A percentile compares a stretch with the other conserved stretches of the same genome.
These are phyloP conservation scores for Scartelaos histophorus DNA, from an alignment of 2,113 vertebrate genomes.

Conservation along the genomic window DNA sequence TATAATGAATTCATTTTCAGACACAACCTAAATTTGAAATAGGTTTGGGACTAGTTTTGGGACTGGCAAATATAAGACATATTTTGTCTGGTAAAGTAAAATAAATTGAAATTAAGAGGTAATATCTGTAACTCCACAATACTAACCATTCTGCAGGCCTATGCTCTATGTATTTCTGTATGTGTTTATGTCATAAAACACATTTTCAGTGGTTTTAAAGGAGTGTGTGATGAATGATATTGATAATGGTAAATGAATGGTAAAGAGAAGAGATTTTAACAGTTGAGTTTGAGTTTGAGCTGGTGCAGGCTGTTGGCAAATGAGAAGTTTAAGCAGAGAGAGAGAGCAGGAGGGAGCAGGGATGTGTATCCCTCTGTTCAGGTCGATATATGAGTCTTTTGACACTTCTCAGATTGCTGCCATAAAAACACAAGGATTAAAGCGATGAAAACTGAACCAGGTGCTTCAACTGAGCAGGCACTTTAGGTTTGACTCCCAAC, in stretches of 20 bases:
- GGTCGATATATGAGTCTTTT: slow-evolving; percentile 46
- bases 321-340: slow-evolving; percentile 36
- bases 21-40: neutral
- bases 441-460: slow-evolving; percentile 37
- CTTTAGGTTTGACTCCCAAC: slow-evolving; percentile 25
- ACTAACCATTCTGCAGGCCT: too few relatives aligned
- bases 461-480: slow-evolving; percentile 25
- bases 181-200: neutral
- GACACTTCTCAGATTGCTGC: slow-evolving; percentile 51
- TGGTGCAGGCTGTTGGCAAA: slow-evolving; percentile 26
- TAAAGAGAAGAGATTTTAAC: slow-evolving; percentile 37
- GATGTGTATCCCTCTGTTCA: slow-evolving; percentile 32
- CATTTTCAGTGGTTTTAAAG: slow-evolving; percentile 27
- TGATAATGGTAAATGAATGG: slow-evolving; percentile 46
- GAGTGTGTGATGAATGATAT: slow-evolving; percentile 20
- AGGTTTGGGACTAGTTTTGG: neutral
- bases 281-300: slow-evolving; percentile 33
- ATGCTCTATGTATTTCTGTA: neutral
- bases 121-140: too few relatives aligned
- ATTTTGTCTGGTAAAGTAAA: too few relatives aligned
- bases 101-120: too few relatives aligned
- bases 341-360: slow-evolving; percentile 29
- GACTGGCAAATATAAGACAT: neutral
- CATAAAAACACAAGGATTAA: slow-evolving; percentile 47
- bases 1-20: neutral